phyloP scores from a whole-genome alignment of 2,797 vertebrate species.

The Clarias laeviceps region DNA sequence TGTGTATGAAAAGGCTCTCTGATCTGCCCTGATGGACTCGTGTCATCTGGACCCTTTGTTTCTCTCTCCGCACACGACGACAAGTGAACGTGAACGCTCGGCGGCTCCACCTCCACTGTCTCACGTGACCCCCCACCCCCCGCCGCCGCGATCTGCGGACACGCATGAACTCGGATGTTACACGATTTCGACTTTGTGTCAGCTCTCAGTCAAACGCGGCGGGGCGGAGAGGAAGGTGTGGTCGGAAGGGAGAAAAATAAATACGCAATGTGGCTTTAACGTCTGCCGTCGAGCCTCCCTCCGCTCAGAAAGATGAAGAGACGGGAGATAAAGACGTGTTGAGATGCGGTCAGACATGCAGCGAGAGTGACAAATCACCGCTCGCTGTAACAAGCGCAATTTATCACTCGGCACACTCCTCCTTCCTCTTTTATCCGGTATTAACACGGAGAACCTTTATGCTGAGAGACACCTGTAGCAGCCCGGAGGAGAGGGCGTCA shows the following conservation, averaged over 20 bases:
- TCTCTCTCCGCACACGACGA: constrained; percentile 23
- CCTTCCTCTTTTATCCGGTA: constrained; percentile 42
- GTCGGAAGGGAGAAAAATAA: background rate
- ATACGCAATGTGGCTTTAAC: constrained; percentile 36
- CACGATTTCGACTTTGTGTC: constrained; percentile 37
- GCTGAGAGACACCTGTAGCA: constrained; percentile 43
- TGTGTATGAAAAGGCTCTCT: background rate
- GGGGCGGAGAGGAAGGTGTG: too few relatives aligned
- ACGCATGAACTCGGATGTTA: constrained; percentile 10
- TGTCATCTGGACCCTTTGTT: constrained; percentile 24
- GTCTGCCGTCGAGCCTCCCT: constrained; percentile 26
- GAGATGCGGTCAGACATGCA: constrained; percentile 40
- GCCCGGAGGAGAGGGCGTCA: background rate
- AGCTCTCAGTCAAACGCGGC: constrained; percentile 15
- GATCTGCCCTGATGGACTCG: constrained; percentile 33
- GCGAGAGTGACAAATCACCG: constrained; percentile 54
- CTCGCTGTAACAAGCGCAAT: constrained; percentile 44
- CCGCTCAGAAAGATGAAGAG: constrained; percentile 32
- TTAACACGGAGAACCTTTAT: constrained; percentile 30
- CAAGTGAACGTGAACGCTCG: constrained; percentile 29
- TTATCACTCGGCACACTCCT: constrained; percentile 50
- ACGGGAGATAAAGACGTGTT: constrained; percentile 31
- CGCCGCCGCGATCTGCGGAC: background rate
- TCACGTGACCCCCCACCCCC: too few relatives aligned
- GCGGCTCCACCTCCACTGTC: constrained; percentile 13